Evolutionary conservation across 1,140 invertebrate genomes (phyloP), one percentile per base, ranked within the genome.

Genomic region (Scaptomyza graminum): DNA sequence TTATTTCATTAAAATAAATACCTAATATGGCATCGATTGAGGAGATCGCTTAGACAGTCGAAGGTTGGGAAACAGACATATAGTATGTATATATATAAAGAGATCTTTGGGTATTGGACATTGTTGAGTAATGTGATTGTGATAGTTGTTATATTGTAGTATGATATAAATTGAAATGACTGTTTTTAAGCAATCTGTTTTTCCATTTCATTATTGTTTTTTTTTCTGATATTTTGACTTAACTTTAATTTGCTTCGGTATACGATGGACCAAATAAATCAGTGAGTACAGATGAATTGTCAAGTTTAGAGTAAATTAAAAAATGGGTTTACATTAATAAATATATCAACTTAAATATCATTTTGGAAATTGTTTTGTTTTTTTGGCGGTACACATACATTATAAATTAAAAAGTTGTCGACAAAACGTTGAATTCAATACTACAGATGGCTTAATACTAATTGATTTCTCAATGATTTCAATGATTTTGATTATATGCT

Each of bases 401-500:
- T 31, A 5, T 6, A 5, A 15, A 43, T 64, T 63, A 59, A 57
- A 57, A 59, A 50, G 16, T 61, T 63, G 47, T 67, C 76, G 64
- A 61, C 74, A 65, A 62, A 54, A 65, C 54, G 75, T 65, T 47
- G 59, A 31, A 12, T 50, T 55, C 47, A 39, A 68, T 39, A 37
- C 47, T 57, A n/a, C 43, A 47, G 41, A 28, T 59, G 49, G 15
- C 77, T 87, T 87, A 87, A 43, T 16, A 76, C 56, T 87, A 79
- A 44, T 61, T 11, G 22, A 31, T 31, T 69, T 63, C 39, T 4
- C n/a, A n/a, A n/a, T n/a, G n/a, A n/a, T n/a, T 44, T 51, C 60
- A 49, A 16, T 68, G 64, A 25, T 74, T 74, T 87, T 87, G 83
- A 87, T 87, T 87, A 74, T 74, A 50, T 66, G 83, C 82, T 88